Evolutionary conservation across 2,113 vertebrate genomes (phyloP).

Genomic region (Geococcyx californianus): DNA sequence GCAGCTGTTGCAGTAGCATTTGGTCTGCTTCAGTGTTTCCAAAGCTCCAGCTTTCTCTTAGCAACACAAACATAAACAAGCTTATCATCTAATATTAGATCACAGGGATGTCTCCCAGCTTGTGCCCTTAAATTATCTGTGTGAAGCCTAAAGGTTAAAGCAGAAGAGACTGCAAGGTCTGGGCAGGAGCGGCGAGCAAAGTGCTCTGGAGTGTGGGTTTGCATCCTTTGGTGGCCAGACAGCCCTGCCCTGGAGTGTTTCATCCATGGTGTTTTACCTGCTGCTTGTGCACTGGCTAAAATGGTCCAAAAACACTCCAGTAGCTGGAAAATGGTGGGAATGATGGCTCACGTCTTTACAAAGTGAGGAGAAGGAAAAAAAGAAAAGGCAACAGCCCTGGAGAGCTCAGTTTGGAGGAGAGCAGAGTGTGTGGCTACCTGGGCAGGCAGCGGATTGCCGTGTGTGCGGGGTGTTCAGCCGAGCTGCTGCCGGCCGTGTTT

Average conservation of each 20-base stretch:
- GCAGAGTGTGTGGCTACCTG: accelerated
- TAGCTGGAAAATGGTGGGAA: background rate
- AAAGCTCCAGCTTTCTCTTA: slow-evolving; percentile 70
- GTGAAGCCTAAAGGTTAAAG: slow-evolving; percentile 45
- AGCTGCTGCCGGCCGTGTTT: background rate
- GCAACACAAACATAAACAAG: slow-evolving; percentile 74
- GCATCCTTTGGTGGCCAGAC: background rate
- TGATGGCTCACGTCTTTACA: accelerated
- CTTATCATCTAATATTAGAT: slow-evolving; percentile 71
- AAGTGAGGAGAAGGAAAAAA: background rate
- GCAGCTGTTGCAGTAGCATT: slow-evolving; percentile 68
- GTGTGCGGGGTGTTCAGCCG: accelerated
- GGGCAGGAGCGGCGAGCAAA: background rate
- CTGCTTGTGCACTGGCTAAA: background rate
- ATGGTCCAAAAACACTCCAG: background rate
- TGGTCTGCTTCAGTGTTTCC: slow-evolving; percentile 61
- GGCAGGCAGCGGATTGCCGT: accelerated
- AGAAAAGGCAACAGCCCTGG: background rate
- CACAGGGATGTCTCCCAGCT: background rate
- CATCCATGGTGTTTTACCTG: accelerated
- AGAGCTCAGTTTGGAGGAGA: accelerated
- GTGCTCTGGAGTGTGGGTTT: background rate
- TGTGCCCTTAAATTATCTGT: slow-evolving; percentile 2
- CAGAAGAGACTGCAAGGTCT: background rate
- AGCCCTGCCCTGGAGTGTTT: background rate